phyloP scores from a whole-genome alignment of 2,113 vertebrate species.

The Clupea harengus region DNA sequence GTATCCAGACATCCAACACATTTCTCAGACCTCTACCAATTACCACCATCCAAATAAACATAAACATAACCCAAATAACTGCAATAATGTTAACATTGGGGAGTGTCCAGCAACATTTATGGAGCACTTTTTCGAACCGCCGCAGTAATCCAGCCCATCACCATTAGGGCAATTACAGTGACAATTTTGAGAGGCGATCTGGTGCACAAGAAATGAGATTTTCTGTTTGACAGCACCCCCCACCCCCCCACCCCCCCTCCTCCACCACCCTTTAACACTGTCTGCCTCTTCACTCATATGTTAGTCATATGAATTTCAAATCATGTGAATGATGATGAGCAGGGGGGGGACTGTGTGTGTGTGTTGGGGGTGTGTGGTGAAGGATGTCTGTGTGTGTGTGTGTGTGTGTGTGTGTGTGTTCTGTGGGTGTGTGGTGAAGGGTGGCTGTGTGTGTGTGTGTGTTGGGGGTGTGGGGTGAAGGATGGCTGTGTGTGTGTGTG shows the following conservation, averaged over 20 bases:
- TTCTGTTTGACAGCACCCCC: neutral
- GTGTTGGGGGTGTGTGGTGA: neutral
- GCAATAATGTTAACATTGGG: neutral
- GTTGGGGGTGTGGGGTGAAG: too few relatives aligned
- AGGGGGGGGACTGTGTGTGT: neutral
- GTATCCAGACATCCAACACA: neutral
- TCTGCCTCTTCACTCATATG: constrained; percentile 41
- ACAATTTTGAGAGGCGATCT: neutral
- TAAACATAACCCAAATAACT: neutral
- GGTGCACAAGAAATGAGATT: neutral
- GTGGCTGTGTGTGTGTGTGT: too few relatives aligned
- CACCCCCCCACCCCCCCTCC: neutral
- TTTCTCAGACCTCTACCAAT: neutral
- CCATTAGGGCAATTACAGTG: constrained; percentile 10
- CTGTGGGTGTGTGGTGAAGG: neutral
- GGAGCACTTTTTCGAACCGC: neutral
- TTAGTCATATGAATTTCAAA: constrained; percentile 54
- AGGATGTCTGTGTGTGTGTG: neutral
- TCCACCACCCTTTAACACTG: constrained; percentile 25
- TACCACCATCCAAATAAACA: neutral
- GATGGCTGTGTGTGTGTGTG: too few relatives aligned
- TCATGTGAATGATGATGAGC: constrained; percentile 29
- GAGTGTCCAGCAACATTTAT: neutral
- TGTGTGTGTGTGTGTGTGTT: constrained; percentile 24
- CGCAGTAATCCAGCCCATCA: neutral